phyloP scores from a whole-genome alignment of 2,797 vertebrate genomes.

The Dromococcyx pavoninus region DNA sequence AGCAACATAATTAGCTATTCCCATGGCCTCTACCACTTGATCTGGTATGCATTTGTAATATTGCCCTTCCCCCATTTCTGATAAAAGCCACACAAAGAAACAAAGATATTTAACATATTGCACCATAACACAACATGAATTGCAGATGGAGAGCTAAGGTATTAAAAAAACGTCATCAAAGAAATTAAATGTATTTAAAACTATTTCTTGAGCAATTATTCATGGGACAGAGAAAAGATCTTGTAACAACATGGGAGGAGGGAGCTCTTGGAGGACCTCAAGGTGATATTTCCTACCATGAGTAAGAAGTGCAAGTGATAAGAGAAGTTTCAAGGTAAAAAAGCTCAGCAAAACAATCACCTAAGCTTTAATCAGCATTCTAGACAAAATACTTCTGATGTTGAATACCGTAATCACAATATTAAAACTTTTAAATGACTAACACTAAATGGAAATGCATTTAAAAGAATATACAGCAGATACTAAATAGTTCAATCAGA shows the following conservation, averaged over 20 bases:
- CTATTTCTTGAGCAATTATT: neutral
- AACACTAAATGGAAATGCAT: neutral
- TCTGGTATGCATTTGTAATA: neutral
- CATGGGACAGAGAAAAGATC: neutral
- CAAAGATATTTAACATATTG: neutral
- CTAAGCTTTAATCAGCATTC: neutral
- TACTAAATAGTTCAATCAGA: neutral
- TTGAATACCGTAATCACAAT: neutral
- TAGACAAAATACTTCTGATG: neutral
- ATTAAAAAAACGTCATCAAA: neutral
- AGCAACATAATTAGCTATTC: slow-evolving; percentile 22
- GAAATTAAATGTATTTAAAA: neutral
- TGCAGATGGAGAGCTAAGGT: neutral
- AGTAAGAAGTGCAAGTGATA: neutral
- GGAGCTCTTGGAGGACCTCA: neutral
- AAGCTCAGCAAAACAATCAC: neutral
- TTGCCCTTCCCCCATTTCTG: neutral
- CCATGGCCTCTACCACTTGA: neutral
- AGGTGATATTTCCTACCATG: neutral
- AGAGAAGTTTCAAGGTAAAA: neutral
- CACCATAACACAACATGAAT: neutral
- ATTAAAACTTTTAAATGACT: neutral
- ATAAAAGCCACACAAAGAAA: slow-evolving; percentile 25
- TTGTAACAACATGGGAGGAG: neutral
- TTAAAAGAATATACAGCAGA: neutral